phyloP scores from a whole-genome alignment of 2,888 invertebrate species.

The Acanthacorydalis orientalis region DNA sequence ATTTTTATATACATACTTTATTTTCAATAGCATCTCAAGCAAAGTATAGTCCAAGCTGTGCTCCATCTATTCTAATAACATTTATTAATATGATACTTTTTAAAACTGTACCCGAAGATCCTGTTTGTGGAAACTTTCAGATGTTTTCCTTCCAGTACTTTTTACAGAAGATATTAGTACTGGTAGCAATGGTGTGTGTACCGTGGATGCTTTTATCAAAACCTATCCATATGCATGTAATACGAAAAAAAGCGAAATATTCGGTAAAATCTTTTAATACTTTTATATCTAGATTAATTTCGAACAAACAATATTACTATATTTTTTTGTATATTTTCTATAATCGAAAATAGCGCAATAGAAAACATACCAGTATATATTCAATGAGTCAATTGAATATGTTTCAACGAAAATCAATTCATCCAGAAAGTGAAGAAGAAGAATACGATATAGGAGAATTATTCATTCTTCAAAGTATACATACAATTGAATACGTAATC shows the following conservation, averaged over 20 bases:
- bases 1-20: neutral
- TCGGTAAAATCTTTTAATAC: too few species aligned
- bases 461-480: slow-evolving; percentile 82
- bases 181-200: slow-evolving; percentile 71
- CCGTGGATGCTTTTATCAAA: slow-evolving; percentile 91
- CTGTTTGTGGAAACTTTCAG: slow-evolving; percentile 33
- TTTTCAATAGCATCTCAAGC: slow-evolving; percentile 13
- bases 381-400: neutral
- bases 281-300: too few species aligned
- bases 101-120: slow-evolving; percentile 34
- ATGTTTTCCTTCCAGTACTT: slow-evolving; percentile 57
- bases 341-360: too few species aligned
- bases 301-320: too few species aligned
- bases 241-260: too few species aligned
- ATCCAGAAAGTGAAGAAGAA: slow-evolving; percentile 15
- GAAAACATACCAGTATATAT: too few species aligned
- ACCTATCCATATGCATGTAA: slow-evolving; percentile 37
- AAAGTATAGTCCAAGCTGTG: slow-evolving; percentile 35
- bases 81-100: slow-evolving; percentile 98
- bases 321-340: too few species aligned
- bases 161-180: slow-evolving; percentile 64
- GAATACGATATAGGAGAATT: slow-evolving; percentile 71
- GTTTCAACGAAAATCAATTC: slow-evolving; percentile 3
- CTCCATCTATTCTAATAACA: slow-evolving; percentile 79
- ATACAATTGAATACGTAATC: slow-evolving; percentile 96